phyloP scores from a whole-genome alignment of 1,140 invertebrate species.

The Eufriesea mexicana region DNA sequence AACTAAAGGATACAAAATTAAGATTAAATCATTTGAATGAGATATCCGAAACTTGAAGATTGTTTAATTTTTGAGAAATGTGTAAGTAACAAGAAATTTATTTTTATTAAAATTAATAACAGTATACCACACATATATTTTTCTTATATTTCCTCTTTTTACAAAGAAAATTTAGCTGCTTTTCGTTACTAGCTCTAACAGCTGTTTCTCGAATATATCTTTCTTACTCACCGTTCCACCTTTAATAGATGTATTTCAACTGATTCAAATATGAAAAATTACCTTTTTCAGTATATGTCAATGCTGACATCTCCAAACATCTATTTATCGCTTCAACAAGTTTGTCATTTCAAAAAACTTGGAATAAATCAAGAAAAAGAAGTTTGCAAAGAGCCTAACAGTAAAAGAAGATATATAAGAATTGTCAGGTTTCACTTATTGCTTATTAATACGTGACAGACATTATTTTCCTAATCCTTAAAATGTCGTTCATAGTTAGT shows the following conservation, averaged over 20 bases:
- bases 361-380: background rate
- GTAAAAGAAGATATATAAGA: background rate
- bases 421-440: background rate
- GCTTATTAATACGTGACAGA: too few relatives aligned
- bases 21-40: background rate
- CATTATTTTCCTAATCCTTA: background rate
- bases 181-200: slow-evolving; percentile 1
- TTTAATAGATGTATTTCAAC: background rate
- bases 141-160: background rate
- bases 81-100: background rate
- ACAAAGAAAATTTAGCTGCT: background rate
- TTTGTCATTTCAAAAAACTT: background rate
- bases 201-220: slow-evolving; percentile 6
- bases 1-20: background rate
- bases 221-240: background rate
- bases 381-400: background rate
- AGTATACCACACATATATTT: background rate
- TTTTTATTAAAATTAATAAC: background rate
- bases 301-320: too few relatives aligned
- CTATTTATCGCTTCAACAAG: too few relatives aligned
- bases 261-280: background rate
- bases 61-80: background rate
- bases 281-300: background rate
- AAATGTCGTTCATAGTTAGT: background rate
- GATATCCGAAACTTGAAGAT: background rate